Conservation (phyloP, 2,888 invertebrate species). For the Diadegma fenestrale region DNA sequence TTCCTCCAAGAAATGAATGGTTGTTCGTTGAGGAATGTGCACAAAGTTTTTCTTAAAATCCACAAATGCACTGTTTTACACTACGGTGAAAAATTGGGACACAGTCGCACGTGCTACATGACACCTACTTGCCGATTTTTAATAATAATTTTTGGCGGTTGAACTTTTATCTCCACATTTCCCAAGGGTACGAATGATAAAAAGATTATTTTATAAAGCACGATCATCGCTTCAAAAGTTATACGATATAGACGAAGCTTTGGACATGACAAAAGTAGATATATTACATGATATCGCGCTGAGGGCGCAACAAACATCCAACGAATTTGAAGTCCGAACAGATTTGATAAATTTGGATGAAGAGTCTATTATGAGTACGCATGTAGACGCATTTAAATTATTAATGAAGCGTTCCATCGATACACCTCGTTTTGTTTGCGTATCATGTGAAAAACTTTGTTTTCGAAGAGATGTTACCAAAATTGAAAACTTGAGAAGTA, state of each 20-base stretch:
- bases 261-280: slow-evolving; percentile 28
- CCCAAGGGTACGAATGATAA: slow-evolving; percentile 54
- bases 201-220: slow-evolving; percentile 58
- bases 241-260: slow-evolving; percentile 43
- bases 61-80: slow-evolving; percentile 47
- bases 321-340: neutral
- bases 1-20: slow-evolving; percentile 31
- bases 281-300: slow-evolving; percentile 30
- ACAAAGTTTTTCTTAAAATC: slow-evolving; percentile 18
- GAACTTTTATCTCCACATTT: slow-evolving; percentile 65
- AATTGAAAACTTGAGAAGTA: slow-evolving; percentile 53
- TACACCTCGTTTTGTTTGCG: slow-evolving; percentile 60
- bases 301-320: slow-evolving; percentile 34
- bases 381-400: slow-evolving; percentile 60
- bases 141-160: slow-evolving; percentile 60
- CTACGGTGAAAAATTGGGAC: slow-evolving; percentile 48
- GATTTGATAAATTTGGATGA: slow-evolving; percentile 64
- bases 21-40: slow-evolving; percentile 48
- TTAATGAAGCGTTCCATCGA: slow-evolving; percentile 65
- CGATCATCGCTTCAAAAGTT: slow-evolving; percentile 23
- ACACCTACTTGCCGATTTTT: slow-evolving; percentile 60
- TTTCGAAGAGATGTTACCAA: slow-evolving; percentile 59
- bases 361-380: slow-evolving; percentile 49
- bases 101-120: slow-evolving; percentile 56
- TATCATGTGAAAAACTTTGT: slow-evolving; percentile 70